Evolutionary conservation across 2,797 vertebrate species (phyloP).

Genomic region (Caiman crocodilus): DNA sequence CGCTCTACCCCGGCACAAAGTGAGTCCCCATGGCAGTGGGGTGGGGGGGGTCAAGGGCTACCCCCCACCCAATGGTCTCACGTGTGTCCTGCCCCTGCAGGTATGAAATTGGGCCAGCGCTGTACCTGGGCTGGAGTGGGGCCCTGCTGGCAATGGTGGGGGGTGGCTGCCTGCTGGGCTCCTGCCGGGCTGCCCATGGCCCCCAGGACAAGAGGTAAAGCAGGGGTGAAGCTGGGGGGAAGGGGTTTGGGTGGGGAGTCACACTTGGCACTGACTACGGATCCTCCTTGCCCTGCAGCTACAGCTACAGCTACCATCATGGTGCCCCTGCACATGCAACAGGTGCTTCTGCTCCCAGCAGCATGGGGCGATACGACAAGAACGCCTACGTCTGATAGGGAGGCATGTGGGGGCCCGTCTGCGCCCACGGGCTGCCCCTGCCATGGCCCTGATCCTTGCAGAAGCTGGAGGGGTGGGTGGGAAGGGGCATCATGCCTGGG

Average conservation of each 20-base stretch:
- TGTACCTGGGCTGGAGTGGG: conserved; percentile 94
- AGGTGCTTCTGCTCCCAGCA: conserved; percentile 38
- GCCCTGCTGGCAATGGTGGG: conserved; percentile 83
- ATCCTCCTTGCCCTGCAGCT: neutral
- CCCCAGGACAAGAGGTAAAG: neutral
- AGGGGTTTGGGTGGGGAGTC: too few relatives aligned
- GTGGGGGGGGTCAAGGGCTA: neutral
- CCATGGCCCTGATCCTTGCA: neutral
- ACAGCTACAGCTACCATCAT: neutral
- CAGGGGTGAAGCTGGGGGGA: neutral
- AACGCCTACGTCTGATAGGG: conserved; percentile 71
- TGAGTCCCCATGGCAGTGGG: conserved; percentile 70
- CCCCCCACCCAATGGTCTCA: neutral
- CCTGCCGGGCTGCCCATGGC: neutral
- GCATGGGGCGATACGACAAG: conserved; percentile 73
- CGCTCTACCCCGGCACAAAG: conserved; percentile 86
- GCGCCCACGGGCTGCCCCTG: rapidly evolving
- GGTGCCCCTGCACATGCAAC: neutral
- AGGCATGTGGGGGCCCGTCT: neutral
- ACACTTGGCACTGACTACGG: neutral
- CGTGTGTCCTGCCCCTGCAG: conserved; percentile 73
- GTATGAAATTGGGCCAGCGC: conserved; percentile 90
- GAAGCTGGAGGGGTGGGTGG: too few relatives aligned
- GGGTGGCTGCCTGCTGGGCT: conserved; percentile 61
- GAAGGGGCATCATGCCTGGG: too few relatives aligned